Conservation (phyloP, 1,140 invertebrate genomes). For the Telenomus remus region DNA sequence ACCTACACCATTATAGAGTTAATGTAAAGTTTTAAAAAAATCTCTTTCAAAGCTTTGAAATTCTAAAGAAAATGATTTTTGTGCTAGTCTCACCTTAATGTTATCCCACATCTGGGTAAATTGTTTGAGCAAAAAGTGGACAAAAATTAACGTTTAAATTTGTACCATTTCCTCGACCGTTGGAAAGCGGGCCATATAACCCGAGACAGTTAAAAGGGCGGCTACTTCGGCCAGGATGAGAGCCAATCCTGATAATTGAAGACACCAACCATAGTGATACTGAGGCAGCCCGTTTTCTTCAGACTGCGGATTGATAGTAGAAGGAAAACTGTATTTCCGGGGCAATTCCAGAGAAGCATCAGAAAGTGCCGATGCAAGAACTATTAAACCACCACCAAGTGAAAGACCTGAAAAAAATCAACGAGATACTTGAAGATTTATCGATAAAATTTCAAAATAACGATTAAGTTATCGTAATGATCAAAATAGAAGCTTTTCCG, state of each 20-base stretch:
- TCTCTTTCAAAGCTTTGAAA: too few relatives aligned
- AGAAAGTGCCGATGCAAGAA: slow-evolving; percentile 79
- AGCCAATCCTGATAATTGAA: slow-evolving; percentile 80
- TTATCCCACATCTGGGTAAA: too few relatives aligned
- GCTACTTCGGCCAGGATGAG: slow-evolving; percentile 81
- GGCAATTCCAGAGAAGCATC: slow-evolving; percentile 77
- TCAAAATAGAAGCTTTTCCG: too few relatives aligned
- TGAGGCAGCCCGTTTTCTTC: slow-evolving; percentile 74
- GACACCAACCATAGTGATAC: slow-evolving; percentile 84
- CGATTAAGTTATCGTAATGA: too few relatives aligned
- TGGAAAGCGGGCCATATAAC: slow-evolving; percentile 79
- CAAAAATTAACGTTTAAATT: slow-evolving; percentile 34
- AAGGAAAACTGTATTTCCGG: slow-evolving; percentile 69
- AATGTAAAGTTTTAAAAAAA: too few relatives aligned
- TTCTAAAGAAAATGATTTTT: too few relatives aligned
- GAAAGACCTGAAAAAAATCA: slow-evolving; percentile 77
- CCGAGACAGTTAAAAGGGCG: slow-evolving; percentile 79
- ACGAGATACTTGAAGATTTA: background rate
- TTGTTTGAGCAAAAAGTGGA: background rate
- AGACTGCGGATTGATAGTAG: slow-evolving; percentile 65
- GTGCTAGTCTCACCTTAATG: too few relatives aligned
- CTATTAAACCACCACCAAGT: slow-evolving; percentile 79
- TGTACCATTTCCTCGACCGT: slow-evolving; percentile 80
- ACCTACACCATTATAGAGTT: too few relatives aligned
- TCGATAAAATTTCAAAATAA: too few relatives aligned